Conservation (phyloP, 2,113 vertebrate species). For the Grus americana region DNA sequence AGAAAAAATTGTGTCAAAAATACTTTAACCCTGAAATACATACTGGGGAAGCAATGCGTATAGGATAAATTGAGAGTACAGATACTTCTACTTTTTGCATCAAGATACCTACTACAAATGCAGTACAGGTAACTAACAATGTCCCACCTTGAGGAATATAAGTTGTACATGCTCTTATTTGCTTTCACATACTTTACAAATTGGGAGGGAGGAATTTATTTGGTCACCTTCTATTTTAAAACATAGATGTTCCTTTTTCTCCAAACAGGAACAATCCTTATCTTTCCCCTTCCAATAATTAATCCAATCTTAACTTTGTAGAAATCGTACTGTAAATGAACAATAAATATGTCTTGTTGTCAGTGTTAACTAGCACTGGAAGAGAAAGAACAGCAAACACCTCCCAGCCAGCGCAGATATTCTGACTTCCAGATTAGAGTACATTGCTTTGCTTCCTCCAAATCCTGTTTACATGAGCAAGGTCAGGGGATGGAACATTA, state of each 20-base stretch:
- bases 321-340: background rate
- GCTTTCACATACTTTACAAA: background rate
- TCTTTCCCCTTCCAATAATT: background rate
- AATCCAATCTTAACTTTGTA: background rate
- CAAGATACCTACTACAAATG: background rate
- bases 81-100: background rate
- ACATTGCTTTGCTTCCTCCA: constrained; percentile 50
- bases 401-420: background rate
- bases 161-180: background rate
- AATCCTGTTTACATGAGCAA: constrained; percentile 67
- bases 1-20: background rate
- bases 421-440: constrained; percentile 47
- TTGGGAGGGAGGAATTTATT: background rate
- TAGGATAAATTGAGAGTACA: background rate
- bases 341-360: background rate
- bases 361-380: background rate
- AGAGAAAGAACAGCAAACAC: constrained; percentile 38
- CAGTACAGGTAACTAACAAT: background rate
- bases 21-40: background rate
- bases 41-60: background rate
- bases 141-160: background rate
- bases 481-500: constrained; percentile 53
- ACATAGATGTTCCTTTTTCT: background rate
- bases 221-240: background rate
- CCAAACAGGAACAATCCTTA: background rate